phyloP scores from a whole-genome alignment of 30 jellyfish, hydroid and myxozoan species.

The Hydra vulgaris region DNA sequence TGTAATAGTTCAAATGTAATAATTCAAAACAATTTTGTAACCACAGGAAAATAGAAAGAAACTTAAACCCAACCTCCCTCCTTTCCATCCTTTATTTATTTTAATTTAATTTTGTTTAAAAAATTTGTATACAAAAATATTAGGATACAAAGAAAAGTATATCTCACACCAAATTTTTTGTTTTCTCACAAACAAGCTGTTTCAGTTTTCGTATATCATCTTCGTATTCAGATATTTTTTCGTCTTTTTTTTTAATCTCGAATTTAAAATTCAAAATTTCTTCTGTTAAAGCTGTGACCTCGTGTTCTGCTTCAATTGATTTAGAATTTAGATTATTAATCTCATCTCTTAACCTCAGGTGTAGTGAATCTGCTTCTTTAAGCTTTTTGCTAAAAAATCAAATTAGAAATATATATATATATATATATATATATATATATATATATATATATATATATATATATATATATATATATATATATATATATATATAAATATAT shows the following conservation, averaged over 20 bases:
- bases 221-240: background rate
- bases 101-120: no score
- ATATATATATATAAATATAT: no score
- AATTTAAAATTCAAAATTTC: background rate
- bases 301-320: background rate
- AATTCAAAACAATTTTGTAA: no score
- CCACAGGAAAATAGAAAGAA: no score
- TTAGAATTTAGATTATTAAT: background rate
- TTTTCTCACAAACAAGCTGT: background rate
- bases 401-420: no score
- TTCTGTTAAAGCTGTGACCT: background rate
- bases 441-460: no score
- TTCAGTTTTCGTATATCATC: background rate
- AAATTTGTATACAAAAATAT: no score
- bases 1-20: no score
- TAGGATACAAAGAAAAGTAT: background rate
- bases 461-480: no score
- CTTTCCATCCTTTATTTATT: no score
- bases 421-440: no score
- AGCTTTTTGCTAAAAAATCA: background rate
- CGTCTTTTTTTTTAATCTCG: background rate
- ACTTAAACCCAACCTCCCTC: no score
- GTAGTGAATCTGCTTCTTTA: background rate
- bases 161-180: background rate
- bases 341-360: background rate